Percentiles rank a stretch among this genome's conserved stretches.
Conservation (phyloP, 2,888 invertebrate genomes). For the Ctenicera cuprea region DNA sequence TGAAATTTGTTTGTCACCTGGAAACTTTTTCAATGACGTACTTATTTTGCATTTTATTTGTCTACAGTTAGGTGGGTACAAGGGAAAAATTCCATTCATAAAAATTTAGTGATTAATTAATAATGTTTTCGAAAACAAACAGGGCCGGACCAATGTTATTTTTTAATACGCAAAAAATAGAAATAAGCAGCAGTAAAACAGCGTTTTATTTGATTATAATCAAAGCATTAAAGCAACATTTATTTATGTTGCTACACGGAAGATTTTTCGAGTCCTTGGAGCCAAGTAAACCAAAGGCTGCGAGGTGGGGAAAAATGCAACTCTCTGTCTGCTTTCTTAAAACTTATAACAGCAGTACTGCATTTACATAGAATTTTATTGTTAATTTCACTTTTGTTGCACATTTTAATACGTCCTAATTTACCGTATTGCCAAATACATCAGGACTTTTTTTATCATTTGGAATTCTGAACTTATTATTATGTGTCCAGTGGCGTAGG, state of each 20-base stretch:
- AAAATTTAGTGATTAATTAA: no score
- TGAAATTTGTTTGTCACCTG: neutral
- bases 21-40: neutral
- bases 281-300: conserved; percentile 14
- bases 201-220: conserved; percentile 2
- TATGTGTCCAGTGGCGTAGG: no score
- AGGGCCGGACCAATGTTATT: neutral
- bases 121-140: no score
- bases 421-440: no score
- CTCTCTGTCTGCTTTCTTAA: conserved; percentile 30
- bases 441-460: no score
- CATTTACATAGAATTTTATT: conserved; percentile 26
- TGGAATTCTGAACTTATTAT: no score
- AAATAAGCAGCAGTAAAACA: neutral
- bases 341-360: neutral
- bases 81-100: no score
- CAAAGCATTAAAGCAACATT: conserved; percentile 7
- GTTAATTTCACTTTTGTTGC: neutral
- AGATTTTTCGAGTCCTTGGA: conserved; percentile 26
- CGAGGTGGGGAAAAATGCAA: conserved; percentile 28
- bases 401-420: no score
- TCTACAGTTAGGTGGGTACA: no score
- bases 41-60: no score
- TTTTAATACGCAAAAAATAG: no score
- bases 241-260: conserved; percentile 28